Conservation (phyloP, 2,113 vertebrate genomes). For the Phalacrocorax aristotelis region DNA sequence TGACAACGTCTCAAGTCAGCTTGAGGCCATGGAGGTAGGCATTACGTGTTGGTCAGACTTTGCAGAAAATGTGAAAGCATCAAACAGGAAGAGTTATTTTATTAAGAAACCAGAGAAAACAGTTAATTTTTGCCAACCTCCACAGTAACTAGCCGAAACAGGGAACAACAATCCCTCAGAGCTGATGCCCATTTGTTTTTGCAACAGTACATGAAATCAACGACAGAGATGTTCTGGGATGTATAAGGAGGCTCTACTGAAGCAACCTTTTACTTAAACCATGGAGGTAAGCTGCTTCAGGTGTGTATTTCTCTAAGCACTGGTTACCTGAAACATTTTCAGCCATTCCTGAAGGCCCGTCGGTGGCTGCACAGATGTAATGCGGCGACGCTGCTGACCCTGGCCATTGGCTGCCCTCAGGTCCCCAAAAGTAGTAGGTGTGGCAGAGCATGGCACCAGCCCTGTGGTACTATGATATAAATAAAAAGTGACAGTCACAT, state of each 20-base stretch:
- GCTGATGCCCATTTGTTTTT: background rate
- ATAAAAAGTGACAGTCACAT: background rate
- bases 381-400: conserved; percentile 93
- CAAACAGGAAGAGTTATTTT: background rate
- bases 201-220: background rate
- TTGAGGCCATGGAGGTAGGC: background rate
- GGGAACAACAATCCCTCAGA: background rate
- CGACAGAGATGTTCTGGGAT: background rate
- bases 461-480: conserved; percentile 86
- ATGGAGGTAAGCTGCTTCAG: background rate
- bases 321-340: conserved; percentile 96
- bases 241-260: background rate
- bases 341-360: conserved; percentile 98
- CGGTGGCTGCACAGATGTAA: conserved; percentile 95
- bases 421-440: conserved; percentile 97
- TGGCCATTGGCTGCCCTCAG: conserved; percentile 95
- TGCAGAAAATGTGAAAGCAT: background rate
- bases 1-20: background rate
- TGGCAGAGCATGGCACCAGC: conserved; percentile 94
- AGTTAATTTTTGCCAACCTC: background rate
- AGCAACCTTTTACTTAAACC: background rate
- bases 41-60: background rate
- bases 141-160: background rate
- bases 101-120: background rate
- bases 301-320: background rate